phyloP scores from a whole-genome alignment of 2,888 invertebrate species.

The Pristionchus arcanus region DNA sequence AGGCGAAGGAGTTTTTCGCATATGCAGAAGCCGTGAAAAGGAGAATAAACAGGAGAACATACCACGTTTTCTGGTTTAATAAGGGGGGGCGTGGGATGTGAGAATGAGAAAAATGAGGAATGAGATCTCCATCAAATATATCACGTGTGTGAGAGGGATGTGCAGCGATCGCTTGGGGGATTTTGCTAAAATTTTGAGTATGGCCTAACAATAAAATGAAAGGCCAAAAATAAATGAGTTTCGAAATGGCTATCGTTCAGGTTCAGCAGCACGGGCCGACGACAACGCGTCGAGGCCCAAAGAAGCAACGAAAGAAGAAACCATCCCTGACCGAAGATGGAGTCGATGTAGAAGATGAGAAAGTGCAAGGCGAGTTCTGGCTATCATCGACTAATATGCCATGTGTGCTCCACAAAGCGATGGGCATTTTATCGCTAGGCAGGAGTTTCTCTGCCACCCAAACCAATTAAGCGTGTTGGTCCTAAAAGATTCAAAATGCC shows the following conservation, averaged over 20 bases:
- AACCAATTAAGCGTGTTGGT: too few relatives aligned
- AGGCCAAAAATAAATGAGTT: background rate
- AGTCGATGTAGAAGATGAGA: background rate
- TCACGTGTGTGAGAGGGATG: too few relatives aligned
- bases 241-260: background rate
- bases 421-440: too few relatives aligned
- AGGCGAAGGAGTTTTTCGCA: background rate
- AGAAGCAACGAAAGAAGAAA: slow-evolving; percentile 36
- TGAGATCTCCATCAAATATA: too few relatives aligned
- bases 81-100: too few relatives aligned
- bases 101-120: too few relatives aligned
- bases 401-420: too few relatives aligned
- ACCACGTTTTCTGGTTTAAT: background rate
- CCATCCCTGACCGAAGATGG: background rate
- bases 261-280: slow-evolving; percentile 13
- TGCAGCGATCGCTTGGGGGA: too few relatives aligned
- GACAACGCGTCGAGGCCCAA: background rate
- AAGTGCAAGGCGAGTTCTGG: background rate
- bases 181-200: too few relatives aligned
- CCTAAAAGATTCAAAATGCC: too few relatives aligned
- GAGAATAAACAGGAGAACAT: background rate
- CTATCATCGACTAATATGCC: background rate
- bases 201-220: too few relatives aligned
- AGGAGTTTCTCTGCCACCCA: too few relatives aligned
- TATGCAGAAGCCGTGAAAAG: background rate